These are phyloP conservation scores for Sycophila sp. DNA, from an alignment of 1,140 invertebrate genomes.

Conservation along the genomic window DNA sequence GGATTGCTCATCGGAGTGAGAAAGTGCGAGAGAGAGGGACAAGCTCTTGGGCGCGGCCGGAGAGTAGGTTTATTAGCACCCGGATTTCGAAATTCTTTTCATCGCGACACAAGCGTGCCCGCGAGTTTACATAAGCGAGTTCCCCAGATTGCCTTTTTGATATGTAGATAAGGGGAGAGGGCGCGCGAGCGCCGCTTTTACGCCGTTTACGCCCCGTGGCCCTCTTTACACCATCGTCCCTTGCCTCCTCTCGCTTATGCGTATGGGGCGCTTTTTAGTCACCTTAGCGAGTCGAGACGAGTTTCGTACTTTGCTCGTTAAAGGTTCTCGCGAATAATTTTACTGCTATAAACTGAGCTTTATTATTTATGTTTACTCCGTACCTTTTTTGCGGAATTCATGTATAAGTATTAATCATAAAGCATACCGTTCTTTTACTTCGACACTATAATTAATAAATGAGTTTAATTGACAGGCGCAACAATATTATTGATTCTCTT, in stretches of 20 bases:
- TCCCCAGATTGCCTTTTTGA: conserved; percentile 68
- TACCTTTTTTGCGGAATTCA: too few species aligned
- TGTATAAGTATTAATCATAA: too few species aligned
- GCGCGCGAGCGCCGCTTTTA: conserved; percentile 54
- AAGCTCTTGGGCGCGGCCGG: conserved; percentile 46
- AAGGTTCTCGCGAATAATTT: conserved; percentile 25
- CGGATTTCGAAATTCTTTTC: conserved; percentile 67
- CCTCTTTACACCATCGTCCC: conserved; percentile 10
- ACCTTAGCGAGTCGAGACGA: background rate
- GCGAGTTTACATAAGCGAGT: conserved; percentile 67
- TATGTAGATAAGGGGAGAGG: conserved; percentile 67
- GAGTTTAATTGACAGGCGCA: too few species aligned
- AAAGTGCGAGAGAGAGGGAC: background rate
- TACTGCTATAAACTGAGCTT: conserved; percentile 14
- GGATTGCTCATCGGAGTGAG: conserved; percentile 63
- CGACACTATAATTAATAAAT: too few species aligned
- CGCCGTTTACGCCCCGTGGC: conserved; percentile 59
- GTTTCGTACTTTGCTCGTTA: conserved; percentile 37
- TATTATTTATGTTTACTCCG: too few species aligned
- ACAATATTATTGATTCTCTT: too few species aligned
- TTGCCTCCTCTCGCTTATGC: background rate
- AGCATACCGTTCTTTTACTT: too few species aligned
- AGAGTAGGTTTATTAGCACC: conserved; percentile 66
- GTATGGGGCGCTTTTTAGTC: background rate
- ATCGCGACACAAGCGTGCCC: conserved; percentile 52